These are phyloP conservation scores for Teleogryllus occipitalis DNA, from an alignment of 1,140 invertebrate genomes.

Conservation along the genomic window DNA sequence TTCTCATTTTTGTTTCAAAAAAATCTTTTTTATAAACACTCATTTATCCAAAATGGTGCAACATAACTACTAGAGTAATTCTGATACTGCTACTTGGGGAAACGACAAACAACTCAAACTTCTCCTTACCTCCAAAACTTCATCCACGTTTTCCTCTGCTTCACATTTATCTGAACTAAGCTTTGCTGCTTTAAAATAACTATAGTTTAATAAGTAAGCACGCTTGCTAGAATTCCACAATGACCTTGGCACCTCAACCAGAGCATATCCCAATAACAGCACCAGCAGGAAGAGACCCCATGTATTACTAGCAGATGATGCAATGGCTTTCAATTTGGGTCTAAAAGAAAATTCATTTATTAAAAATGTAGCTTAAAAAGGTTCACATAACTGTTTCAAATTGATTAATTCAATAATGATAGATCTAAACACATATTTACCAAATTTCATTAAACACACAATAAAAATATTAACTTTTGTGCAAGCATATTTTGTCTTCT, in stretches of 20 bases:
- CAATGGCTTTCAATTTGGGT: conserved; percentile 89
- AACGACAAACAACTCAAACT: not conserved
- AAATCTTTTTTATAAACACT: too few relatives aligned
- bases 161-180: conserved; percentile 93
- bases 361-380: too few relatives aligned
- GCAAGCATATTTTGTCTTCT: too few relatives aligned
- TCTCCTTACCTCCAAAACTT: conserved; percentile 76
- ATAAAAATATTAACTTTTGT: too few relatives aligned
- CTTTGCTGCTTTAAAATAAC: conserved; percentile 97
- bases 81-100: not conserved
- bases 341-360: conserved; percentile 37
- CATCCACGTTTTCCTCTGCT: conserved; percentile 91
- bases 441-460: too few relatives aligned
- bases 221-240: conserved; percentile 78
- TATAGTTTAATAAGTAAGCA: conserved; percentile 72
- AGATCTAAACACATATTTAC: too few relatives aligned
- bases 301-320: conserved; percentile 97
- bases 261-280: conserved; percentile 88
- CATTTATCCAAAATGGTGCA: too few relatives aligned
- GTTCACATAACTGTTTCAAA: too few relatives aligned
- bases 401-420: too few relatives aligned
- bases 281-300: conserved; percentile 97
- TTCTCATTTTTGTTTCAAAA: too few relatives aligned
- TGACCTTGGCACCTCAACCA: conserved; percentile 89
- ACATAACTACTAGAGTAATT: too few relatives aligned